Percentiles rank a stretch among this genome's conserved stretches.
These are phyloP conservation scores for Diadema setosum DNA, from an alignment of 35 echinoderm and acorn worm genomes.

Conservation along the genomic window DNA sequence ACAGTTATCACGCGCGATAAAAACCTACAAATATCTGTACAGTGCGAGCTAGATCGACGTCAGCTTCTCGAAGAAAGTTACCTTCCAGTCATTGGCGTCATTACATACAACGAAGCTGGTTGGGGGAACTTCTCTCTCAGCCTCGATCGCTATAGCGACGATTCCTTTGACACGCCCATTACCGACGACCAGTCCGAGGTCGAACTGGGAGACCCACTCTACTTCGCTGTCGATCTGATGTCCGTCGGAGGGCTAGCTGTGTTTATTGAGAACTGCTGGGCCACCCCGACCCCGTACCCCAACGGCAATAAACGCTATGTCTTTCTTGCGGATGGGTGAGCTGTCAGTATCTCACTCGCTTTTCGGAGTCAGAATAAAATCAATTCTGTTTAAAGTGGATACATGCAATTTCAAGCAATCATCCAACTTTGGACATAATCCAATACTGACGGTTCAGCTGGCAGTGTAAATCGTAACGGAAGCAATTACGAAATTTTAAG, in stretches of 20 bases:
- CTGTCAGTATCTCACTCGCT: no score
- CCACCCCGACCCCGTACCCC: background rate
- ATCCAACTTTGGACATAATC: no score
- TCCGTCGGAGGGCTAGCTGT: background rate
- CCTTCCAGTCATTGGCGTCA: background rate
- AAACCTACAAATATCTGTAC: background rate
- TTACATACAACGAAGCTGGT: background rate
- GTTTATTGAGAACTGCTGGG: slow-evolving; percentile 5
- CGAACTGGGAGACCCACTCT: background rate
- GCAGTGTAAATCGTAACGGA: no score
- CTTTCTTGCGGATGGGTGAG: background rate
- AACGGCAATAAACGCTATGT: background rate
- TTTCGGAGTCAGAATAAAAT: no score
- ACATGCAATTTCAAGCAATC: no score
- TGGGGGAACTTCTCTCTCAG: background rate
- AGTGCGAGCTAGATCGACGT: background rate
- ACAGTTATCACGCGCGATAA: background rate
- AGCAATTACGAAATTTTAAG: no score
- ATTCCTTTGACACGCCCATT: background rate
- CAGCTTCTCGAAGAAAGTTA: background rate
- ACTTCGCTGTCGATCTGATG: background rate
- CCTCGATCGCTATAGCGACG: background rate
- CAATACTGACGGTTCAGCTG: no score
- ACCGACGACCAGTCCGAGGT: background rate
- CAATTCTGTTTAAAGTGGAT: no score